These are phyloP conservation scores for Gryllus longicercus DNA, from an alignment of 2,888 invertebrate species.

Conservation along the genomic window DNA sequence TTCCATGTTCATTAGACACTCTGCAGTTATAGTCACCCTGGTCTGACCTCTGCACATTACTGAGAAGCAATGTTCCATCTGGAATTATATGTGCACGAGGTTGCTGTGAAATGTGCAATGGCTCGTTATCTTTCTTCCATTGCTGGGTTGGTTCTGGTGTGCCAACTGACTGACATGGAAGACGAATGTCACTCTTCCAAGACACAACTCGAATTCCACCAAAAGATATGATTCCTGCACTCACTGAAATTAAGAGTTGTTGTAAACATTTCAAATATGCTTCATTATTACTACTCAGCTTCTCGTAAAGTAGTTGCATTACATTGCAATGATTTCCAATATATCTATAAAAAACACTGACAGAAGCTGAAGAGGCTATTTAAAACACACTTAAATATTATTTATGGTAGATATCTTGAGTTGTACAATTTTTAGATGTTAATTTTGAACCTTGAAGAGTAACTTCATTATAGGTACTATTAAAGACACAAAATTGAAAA, in stretches of 20 bases:
- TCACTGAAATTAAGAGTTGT: constrained; percentile 35
- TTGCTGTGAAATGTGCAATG: constrained; percentile 20
- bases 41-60: constrained; percentile 39
- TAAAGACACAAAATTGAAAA: too few relatives aligned
- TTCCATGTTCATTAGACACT: constrained; percentile 38
- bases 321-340: too few relatives aligned
- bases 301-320: too few relatives aligned
- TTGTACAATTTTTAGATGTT: too few relatives aligned
- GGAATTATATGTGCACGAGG: constrained; percentile 20
- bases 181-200: constrained; percentile 40
- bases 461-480: too few relatives aligned
- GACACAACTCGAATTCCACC: constrained; percentile 40
- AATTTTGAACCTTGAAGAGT: too few relatives aligned
- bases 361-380: too few relatives aligned
- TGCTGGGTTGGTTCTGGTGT: constrained; percentile 39
- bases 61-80: constrained; percentile 41
- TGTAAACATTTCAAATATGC: too few relatives aligned
- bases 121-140: constrained; percentile 27
- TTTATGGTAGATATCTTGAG: too few relatives aligned
- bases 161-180: constrained; percentile 41
- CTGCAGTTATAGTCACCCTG: constrained; percentile 41
- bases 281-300: too few relatives aligned
- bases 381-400: too few relatives aligned
- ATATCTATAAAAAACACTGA: too few relatives aligned
- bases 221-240: constrained; percentile 42